Conservation (phyloP, 2,797 vertebrate species). For the Buphagus erythrorhynchus region DNA sequence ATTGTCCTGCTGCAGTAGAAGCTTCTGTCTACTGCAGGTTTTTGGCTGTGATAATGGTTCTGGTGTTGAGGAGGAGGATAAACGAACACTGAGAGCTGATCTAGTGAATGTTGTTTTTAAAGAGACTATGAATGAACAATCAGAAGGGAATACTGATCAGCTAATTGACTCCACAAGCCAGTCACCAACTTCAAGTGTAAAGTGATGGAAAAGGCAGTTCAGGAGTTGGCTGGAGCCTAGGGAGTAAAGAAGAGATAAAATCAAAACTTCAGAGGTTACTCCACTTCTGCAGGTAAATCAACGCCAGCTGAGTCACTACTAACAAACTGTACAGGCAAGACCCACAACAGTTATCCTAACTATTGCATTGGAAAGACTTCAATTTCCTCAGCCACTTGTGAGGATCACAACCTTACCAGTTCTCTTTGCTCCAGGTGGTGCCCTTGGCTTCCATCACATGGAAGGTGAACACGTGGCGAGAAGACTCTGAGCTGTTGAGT, state of each 20-base stretch:
- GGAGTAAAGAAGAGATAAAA: not conserved
- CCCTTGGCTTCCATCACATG: slow-evolving; percentile 91
- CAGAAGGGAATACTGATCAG: not conserved
- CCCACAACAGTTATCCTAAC: not conserved
- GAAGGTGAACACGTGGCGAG: slow-evolving; percentile 91
- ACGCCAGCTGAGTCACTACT: not conserved
- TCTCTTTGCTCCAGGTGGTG: slow-evolving; percentile 89
- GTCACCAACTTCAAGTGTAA: slow-evolving; percentile 71
- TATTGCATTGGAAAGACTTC: not conserved
- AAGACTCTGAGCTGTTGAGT: slow-evolving; percentile 82
- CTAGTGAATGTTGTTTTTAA: not conserved
- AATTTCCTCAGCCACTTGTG: not conserved
- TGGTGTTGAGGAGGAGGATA: not conserved
- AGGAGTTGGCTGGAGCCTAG: slow-evolving; percentile 91
- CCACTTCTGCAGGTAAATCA: not conserved
- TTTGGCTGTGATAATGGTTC: not conserved
- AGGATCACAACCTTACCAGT: slow-evolving; percentile 82
- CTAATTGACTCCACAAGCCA: not conserved
- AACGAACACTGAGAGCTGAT: not conserved
- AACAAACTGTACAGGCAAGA: not conserved
- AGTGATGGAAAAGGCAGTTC: slow-evolving; percentile 89
- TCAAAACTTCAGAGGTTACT: not conserved
- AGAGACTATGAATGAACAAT: not conserved
- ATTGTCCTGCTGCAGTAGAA: not conserved
- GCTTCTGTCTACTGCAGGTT: not conserved